Evolutionary conservation across 2,113 vertebrate species (phyloP).

Genomic region (Solea solea): DNA sequence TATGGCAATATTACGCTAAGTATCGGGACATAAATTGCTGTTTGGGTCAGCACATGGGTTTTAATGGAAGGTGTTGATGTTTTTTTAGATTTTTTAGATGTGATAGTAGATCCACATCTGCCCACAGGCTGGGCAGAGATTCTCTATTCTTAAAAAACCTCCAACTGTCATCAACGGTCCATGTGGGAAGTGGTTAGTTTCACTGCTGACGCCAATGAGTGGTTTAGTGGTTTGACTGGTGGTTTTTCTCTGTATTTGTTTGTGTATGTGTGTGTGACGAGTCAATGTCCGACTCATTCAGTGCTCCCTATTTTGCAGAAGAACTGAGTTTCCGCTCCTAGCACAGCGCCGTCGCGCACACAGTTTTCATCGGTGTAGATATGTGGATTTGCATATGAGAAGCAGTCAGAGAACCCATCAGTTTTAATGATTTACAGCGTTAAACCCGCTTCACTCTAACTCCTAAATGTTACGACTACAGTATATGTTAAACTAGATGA

Average conservation of each 20-base stretch:
- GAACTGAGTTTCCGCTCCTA: constrained; percentile 9
- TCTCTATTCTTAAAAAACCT: constrained; percentile 1
- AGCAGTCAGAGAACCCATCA: too few species aligned
- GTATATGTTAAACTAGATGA: too few species aligned
- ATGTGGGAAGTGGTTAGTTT: constrained; percentile 40
- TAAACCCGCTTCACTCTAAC: too few species aligned
- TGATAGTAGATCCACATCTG: constrained; percentile 1
- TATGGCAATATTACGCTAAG: too few species aligned
- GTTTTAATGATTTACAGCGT: too few species aligned
- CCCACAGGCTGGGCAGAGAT: neutral
- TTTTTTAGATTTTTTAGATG: neutral
- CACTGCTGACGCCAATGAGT: neutral
- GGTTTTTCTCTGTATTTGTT: constrained; percentile 25
- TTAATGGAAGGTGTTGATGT: neutral
- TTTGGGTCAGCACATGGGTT: too few species aligned
- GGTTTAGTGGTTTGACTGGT: constrained; percentile 45
- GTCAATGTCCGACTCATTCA: constrained; percentile 18
- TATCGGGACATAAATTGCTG: too few species aligned
- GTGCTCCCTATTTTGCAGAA: constrained; percentile 22
- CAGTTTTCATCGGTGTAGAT: too few species aligned
- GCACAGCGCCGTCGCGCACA: neutral
- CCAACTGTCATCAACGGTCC: constrained; percentile 15
- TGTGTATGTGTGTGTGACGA: neutral
- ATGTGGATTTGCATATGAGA: too few species aligned
- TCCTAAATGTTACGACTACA: too few species aligned